Evolutionary conservation across 2,888 invertebrate genomes (phyloP), one percentile per base, ranked within the genome.

Genomic region (Ephialtes manifestator): DNA sequence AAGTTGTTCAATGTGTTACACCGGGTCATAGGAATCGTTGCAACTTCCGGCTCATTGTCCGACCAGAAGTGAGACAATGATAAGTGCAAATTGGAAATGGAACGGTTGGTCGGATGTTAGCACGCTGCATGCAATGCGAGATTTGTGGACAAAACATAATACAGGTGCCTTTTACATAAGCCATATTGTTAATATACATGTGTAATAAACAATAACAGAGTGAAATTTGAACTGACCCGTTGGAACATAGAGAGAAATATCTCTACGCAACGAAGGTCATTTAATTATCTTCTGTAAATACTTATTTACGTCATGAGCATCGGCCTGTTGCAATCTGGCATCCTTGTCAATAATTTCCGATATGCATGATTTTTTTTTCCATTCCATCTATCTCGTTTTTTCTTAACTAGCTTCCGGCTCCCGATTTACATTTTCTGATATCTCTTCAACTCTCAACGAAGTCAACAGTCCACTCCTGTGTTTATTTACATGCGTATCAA

Each of bases 41-140:
- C 65, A 63, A 78, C 58, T 77, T 84, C 84, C 81, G 68, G 84
- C 46, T 67, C 20, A 63, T 70, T 72, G 46, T 51, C 43, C 53
- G 24, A 65, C 65, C 68, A 84, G 83, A 80, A 79, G 67, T 82
- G 70, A 65, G 65, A 70, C 53, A 55, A 75, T 51, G 68, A 77
- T 71, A 48, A 80, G 60, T 63, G 60, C 63, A 28, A 67, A 24
- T 46, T 43, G 39, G 20, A 67, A 77, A 18, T 35, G 18, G 28
- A 60, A 60, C 74, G 13, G 43, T 13, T 31, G 58, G 46, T 77
- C 58, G 48, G 8, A 31, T 48, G 28, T 24, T 18, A 11, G 67
- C n/a, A 20, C n/a, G 28, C 20, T 48, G 35, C 18, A 15, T 15
- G 53, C 10, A 74, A 72, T 35, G 46, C 35, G 58, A 43, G 8